Conservation (phyloP, 2,888 invertebrate species). For the Orthonychiurus folsomi region DNA sequence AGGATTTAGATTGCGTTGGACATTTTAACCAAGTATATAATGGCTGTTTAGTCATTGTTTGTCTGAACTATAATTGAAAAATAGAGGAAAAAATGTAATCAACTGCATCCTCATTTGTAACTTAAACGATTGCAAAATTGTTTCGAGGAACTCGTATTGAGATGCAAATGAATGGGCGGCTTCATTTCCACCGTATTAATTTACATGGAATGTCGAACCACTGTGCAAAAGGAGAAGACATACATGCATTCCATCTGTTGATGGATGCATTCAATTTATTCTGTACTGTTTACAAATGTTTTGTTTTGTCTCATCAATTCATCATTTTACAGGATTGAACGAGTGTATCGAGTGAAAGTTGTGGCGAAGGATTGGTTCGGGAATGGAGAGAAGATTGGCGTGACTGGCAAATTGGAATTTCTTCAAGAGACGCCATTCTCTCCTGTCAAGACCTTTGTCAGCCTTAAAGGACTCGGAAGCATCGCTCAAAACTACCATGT, state of each 20-base stretch:
- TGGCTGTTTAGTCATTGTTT: too few relatives aligned
- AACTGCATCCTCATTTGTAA: too few relatives aligned
- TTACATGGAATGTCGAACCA: background rate
- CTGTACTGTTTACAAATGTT: background rate
- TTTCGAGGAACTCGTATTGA: background rate
- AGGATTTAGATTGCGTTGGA: too few relatives aligned
- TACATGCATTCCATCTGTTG: background rate
- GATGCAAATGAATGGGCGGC: background rate
- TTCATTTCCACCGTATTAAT: background rate
- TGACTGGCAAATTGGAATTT: conserved; percentile 69
- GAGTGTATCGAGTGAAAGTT: conserved; percentile 67
- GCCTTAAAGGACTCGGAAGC: conserved; percentile 60
- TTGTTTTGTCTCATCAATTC: background rate
- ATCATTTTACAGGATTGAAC: conserved; percentile 53
- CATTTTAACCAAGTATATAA: too few relatives aligned
- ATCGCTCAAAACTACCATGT: conserved; percentile 65
- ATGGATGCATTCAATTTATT: background rate
- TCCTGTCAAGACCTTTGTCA: conserved; percentile 65
- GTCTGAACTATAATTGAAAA: too few relatives aligned
- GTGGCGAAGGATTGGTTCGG: conserved; percentile 82
- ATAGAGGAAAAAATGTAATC: too few relatives aligned
- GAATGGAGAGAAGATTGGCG: conserved; percentile 55
- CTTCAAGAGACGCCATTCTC: conserved; percentile 80
- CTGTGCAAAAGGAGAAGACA: background rate
- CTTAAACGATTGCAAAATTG: background rate